Evolutionary conservation across 2,113 vertebrate species (phyloP).

Genomic region (Heterochromis multidens): DNA sequence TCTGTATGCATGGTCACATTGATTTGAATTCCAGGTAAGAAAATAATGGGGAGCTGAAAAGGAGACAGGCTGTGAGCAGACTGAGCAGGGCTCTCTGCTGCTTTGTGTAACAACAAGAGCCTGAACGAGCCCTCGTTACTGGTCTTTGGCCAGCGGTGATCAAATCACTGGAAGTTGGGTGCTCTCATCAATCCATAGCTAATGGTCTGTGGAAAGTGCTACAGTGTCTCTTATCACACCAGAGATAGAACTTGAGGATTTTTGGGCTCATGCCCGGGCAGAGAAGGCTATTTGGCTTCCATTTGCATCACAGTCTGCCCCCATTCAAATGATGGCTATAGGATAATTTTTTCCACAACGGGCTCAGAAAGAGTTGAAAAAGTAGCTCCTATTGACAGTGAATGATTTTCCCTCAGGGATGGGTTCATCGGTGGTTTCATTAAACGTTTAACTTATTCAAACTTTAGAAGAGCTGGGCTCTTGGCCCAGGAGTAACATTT

Average conservation of each 20-base stretch:
- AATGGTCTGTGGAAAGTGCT: constrained; percentile 40
- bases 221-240: constrained; percentile 24
- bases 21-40: not conserved
- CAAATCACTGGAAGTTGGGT: constrained; percentile 22
- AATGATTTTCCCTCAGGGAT: not conserved
- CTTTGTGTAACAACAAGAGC: not conserved
- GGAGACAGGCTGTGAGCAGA: not conserved
- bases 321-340: not conserved
- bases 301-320: constrained; percentile 13
- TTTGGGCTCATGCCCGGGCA: constrained; percentile 24
- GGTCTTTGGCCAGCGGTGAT: constrained; percentile 29
- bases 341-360: not conserved
- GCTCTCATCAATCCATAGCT: constrained; percentile 37
- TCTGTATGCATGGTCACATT: not conserved
- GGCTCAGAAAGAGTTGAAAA: not conserved
- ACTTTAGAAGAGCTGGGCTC: constrained; percentile 9
- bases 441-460: constrained; percentile 23
- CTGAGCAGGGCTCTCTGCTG: not conserved
- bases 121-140: constrained; percentile 17
- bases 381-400: not conserved
- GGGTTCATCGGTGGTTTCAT: constrained; percentile 1
- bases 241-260: constrained; percentile 13
- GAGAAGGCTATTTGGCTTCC: constrained; percentile 18
- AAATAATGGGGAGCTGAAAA: not conserved
- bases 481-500: constrained; percentile 13